phyloP scores from a whole-genome alignment of 2,888 invertebrate species.

The Cylloceria caligata region DNA sequence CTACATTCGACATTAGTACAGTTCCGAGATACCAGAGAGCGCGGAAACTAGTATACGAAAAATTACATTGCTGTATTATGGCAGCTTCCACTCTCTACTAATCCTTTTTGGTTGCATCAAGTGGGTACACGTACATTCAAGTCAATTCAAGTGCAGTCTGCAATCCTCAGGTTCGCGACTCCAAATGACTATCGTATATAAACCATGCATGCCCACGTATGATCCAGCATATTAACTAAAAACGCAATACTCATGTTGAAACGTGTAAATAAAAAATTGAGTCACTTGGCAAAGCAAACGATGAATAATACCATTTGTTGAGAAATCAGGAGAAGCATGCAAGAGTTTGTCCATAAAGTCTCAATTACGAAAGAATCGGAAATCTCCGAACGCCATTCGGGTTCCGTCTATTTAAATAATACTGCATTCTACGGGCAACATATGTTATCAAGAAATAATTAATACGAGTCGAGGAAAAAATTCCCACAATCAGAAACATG shows the following conservation, averaged over 20 bases:
- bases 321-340: background rate
- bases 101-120: too few relatives aligned
- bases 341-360: background rate
- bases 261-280: background rate
- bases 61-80: too few relatives aligned
- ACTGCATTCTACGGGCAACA: slow-evolving; percentile 8
- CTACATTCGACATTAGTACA: too few relatives aligned
- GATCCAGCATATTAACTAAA: background rate
- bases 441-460: slow-evolving; percentile 1
- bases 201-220: background rate
- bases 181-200: background rate
- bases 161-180: too few relatives aligned
- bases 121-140: too few relatives aligned
- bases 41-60: too few relatives aligned
- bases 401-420: slow-evolving; percentile 9
- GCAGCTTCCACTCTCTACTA: too few relatives aligned
- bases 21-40: too few relatives aligned
- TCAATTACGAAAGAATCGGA: slow-evolving; percentile 13
- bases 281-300: too few relatives aligned
- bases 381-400: slow-evolving; percentile 18
- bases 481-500: background rate
- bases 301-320: background rate
- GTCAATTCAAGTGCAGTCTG: too few relatives aligned
- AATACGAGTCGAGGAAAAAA: background rate
- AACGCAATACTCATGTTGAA: background rate